These are phyloP conservation scores for Blastobasis adustella DNA, from an alignment of 2,888 invertebrate species.

Conservation along the genomic window DNA sequence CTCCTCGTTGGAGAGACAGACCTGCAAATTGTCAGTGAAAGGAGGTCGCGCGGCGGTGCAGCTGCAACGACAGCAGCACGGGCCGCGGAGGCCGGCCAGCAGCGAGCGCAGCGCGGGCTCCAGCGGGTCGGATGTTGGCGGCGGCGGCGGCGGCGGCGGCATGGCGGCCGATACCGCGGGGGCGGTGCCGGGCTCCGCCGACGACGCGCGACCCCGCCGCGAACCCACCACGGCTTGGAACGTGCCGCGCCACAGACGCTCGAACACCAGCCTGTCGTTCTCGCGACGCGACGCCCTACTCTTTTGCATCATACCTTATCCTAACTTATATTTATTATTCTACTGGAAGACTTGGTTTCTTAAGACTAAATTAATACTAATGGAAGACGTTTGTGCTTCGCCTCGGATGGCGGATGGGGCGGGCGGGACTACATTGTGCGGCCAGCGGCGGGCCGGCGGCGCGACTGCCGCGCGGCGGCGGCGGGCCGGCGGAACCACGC, in stretches of 20 bases:
- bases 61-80: slow-evolving; percentile 65
- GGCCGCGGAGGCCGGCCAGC: slow-evolving; percentile 49
- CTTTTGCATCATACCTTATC: slow-evolving; percentile 57
- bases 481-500: slow-evolving; percentile 30
- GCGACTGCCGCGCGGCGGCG: slow-evolving; percentile 44
- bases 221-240: slow-evolving; percentile 68
- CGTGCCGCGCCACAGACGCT: slow-evolving; percentile 82
- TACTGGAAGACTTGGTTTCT: slow-evolving; percentile 75
- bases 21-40: slow-evolving; percentile 68
- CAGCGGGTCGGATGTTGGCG: slow-evolving; percentile 56
- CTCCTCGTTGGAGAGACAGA: slow-evolving; percentile 68
- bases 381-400: slow-evolving; percentile 40
- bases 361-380: slow-evolving; percentile 41
- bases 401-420: slow-evolving; percentile 30
- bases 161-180: slow-evolving; percentile 9
- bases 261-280: slow-evolving; percentile 80
- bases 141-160: slow-evolving; percentile 29
- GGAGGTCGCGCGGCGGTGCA: slow-evolving; percentile 40
- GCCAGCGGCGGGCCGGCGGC: slow-evolving; percentile 67
- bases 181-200: slow-evolving; percentile 36
- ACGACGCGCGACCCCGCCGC: slow-evolving; percentile 53
- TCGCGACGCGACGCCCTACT: slow-evolving; percentile 65
- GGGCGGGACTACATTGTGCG: slow-evolving; percentile 55
- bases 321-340: slow-evolving; percentile 43
- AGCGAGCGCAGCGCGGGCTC: slow-evolving; percentile 60